Percentiles rank a stretch among this genome's conserved stretches.
phyloP scores from a whole-genome alignment of 2,797 vertebrate species.

The Sitta carolinensis region DNA sequence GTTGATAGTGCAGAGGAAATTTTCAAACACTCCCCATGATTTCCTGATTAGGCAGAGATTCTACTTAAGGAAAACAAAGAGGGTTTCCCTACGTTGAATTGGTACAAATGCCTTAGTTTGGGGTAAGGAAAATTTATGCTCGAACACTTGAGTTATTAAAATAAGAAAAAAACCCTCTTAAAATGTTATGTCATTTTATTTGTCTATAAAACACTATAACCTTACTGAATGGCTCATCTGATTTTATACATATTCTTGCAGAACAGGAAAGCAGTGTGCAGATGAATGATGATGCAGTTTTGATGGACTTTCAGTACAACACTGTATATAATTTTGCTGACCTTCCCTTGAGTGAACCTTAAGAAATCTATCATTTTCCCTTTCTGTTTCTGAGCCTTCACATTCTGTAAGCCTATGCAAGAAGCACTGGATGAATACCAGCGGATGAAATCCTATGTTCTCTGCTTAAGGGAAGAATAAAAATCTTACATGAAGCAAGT shows the following conservation, averaged over 20 bases:
- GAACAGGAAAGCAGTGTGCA: not conserved
- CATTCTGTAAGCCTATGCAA: not conserved
- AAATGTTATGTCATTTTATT: not conserved
- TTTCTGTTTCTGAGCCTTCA: not conserved
- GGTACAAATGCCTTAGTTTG: not conserved
- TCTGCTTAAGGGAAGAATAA: not conserved
- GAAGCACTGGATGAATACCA: not conserved
- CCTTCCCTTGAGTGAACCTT: not conserved
- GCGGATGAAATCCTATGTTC: not conserved
- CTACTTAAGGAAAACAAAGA: not conserved
- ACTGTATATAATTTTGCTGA: not conserved
- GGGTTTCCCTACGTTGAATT: not conserved
- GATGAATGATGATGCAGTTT: not conserved
- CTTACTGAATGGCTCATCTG: not conserved
- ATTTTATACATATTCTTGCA: constrained; percentile 11
- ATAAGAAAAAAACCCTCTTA: not conserved
- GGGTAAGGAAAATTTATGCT: not conserved
- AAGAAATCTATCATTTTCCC: not conserved
- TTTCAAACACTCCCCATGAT: not conserved
- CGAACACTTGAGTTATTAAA: not conserved
- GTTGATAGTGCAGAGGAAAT: not conserved
- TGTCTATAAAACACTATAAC: constrained; percentile 11
- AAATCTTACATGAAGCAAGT: not conserved
- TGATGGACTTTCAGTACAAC: not conserved
- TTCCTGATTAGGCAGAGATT: not conserved